Evolutionary conservation across 2,888 invertebrate species (phyloP).

Genomic region (Sepioteuthis lessoniana): DNA sequence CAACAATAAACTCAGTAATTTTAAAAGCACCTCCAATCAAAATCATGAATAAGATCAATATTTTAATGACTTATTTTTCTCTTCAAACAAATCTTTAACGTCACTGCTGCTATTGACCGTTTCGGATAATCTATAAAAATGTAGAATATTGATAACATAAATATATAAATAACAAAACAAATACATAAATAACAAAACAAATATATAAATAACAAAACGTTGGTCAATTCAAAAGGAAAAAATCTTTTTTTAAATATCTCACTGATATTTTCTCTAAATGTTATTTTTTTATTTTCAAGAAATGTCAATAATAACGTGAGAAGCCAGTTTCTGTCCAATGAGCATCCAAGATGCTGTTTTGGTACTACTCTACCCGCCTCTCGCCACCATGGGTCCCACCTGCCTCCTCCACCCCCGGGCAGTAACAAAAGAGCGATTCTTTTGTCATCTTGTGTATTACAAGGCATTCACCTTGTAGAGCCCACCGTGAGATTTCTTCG

Average conservation of each 20-base stretch:
- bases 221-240: not conserved
- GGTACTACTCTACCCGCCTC: not conserved
- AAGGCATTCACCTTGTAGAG: slow-evolving; percentile 12
- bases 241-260: not conserved
- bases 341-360: slow-evolving; percentile 1
- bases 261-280: not conserved
- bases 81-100: too few relatives aligned
- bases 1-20: too few relatives aligned
- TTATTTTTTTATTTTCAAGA: not conserved
- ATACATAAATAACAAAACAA: not conserved
- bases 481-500: slow-evolving; percentile 2
- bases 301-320: slow-evolving; percentile 20
- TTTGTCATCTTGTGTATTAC: slow-evolving; percentile 18
- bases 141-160: too few relatives aligned
- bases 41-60: too few relatives aligned
- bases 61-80: too few relatives aligned
- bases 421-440: not conserved
- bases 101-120: too few relatives aligned
- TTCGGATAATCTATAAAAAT: too few relatives aligned
- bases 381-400: not conserved
- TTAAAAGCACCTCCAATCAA: too few relatives aligned
- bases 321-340: not conserved
- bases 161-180: too few relatives aligned
- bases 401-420: not conserved
- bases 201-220: not conserved